phyloP scores from a whole-genome alignment of 2,113 vertebrate species.

The Eleginops maclovinus region DNA sequence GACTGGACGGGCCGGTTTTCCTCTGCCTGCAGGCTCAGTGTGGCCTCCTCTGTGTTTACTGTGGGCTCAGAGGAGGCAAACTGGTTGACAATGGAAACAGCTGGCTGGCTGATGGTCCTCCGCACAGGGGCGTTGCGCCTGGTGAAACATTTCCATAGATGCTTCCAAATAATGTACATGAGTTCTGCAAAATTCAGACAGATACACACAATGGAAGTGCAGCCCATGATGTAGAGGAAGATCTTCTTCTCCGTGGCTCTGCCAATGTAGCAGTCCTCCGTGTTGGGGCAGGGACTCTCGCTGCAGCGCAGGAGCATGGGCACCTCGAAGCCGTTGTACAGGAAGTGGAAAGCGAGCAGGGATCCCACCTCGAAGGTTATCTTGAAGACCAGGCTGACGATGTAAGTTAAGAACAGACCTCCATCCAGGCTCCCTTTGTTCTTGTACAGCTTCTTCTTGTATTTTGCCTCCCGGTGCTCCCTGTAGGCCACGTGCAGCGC shows the following conservation, averaged over 20 bases:
- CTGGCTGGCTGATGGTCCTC: background rate
- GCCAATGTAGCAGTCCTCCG: conserved; percentile 88
- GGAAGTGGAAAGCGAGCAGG: conserved; percentile 87
- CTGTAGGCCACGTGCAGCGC: conserved; percentile 89
- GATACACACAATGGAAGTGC: conserved; percentile 87
- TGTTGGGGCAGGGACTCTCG: conserved; percentile 87
- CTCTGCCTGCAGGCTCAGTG: background rate
- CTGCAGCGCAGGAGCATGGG: conserved; percentile 85
- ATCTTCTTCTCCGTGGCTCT: conserved; percentile 91
- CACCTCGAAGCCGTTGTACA: conserved; percentile 88
- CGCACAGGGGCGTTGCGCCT: conserved; percentile 65
- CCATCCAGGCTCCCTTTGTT: conserved; percentile 84
- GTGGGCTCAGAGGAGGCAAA: conserved; percentile 7
- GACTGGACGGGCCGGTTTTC: conserved; percentile 53
- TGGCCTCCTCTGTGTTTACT: conserved; percentile 15
- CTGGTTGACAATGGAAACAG: conserved; percentile 18
- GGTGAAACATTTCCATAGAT: conserved; percentile 78
- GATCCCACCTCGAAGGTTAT: conserved; percentile 86
- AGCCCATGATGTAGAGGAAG: conserved; percentile 88
- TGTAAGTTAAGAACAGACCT: conserved; percentile 88
- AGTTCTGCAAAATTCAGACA: conserved; percentile 86
- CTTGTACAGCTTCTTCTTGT: conserved; percentile 80
- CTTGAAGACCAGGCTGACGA: conserved; percentile 88
- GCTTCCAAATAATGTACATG: conserved; percentile 87
- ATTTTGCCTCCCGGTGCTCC: conserved; percentile 84